Evolutionary conservation across 1,140 invertebrate species (phyloP).

Genomic region (Homalodisca vitripennis): DNA sequence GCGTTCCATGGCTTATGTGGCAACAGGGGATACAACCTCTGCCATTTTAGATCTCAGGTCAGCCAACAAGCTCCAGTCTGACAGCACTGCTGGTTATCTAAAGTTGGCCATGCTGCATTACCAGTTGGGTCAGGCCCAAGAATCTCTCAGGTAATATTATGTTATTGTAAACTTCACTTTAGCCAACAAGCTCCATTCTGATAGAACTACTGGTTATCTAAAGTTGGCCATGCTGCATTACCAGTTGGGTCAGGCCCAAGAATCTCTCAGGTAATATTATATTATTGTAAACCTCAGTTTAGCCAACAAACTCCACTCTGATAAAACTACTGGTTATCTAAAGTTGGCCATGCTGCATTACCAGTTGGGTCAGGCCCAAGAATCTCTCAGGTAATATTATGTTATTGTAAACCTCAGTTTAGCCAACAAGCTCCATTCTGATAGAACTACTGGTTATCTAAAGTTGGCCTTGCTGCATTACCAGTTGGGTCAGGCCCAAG

Average conservation of each 20-base stretch:
- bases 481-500: no score
- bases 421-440: no score
- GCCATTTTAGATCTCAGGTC: slow-evolving; percentile 90
- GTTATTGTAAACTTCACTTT: no score
- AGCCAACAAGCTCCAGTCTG: slow-evolving; percentile 85
- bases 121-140: slow-evolving; percentile 85
- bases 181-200: slow-evolving; percentile 87
- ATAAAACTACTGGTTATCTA: no score
- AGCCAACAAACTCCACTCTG: no score
- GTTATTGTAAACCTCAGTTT: no score
- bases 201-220: slow-evolving; percentile 88
- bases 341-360: no score
- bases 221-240: slow-evolving; percentile 85
- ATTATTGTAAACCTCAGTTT: no score
- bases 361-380: no score
- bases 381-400: no score
- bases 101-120: slow-evolving; percentile 85
- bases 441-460: no score
- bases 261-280: slow-evolving; percentile 85
- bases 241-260: slow-evolving; percentile 85
- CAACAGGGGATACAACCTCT: slow-evolving; percentile 74
- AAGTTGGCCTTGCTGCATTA: no score
- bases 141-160: slow-evolving; percentile 85
- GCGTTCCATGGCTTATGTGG: slow-evolving; percentile 81
- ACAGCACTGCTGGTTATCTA: slow-evolving; percentile 88